Percentiles rank a stretch among this genome's conserved stretches.
phyloP scores from a whole-genome alignment of 2,888 invertebrate species.

The Salticus scenicus region DNA sequence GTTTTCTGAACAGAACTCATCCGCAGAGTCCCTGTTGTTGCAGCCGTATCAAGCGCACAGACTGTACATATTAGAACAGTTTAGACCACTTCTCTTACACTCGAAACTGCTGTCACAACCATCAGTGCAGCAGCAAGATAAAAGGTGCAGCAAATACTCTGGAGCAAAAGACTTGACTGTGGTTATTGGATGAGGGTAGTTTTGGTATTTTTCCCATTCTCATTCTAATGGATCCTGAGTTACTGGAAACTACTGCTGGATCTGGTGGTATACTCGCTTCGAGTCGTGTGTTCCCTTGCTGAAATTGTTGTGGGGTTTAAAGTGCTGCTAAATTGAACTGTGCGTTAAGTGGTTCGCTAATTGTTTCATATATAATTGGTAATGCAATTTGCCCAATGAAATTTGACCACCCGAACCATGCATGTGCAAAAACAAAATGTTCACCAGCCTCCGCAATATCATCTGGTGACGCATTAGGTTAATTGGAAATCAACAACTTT shows the following conservation, averaged over 20 bases:
- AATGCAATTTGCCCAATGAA: not conserved
- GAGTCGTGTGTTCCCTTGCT: not conserved
- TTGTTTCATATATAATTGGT: not conserved
- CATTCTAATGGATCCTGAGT: not conserved
- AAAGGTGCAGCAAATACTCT: not conserved
- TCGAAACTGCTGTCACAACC: not conserved
- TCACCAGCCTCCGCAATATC: constrained; percentile 7
- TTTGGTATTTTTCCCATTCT: not conserved
- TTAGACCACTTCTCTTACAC: not conserved
- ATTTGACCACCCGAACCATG: not conserved
- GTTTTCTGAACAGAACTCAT: not conserved
- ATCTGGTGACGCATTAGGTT: too few species aligned
- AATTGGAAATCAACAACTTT: not conserved
- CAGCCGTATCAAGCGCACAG: not conserved
- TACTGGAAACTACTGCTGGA: not conserved
- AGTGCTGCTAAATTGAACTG: not conserved
- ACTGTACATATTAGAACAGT: not conserved
- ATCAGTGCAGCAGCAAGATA: not conserved
- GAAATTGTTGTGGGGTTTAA: not conserved
- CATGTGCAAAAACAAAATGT: not conserved
- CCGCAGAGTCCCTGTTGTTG: not conserved
- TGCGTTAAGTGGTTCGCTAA: not conserved
- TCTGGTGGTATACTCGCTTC: not conserved
- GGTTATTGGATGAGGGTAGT: not conserved
- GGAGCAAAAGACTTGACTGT: not conserved